A percentile compares a stretch with the other conserved stretches of the same genome.
phyloP scores from a whole-genome alignment of 2,797 vertebrate species.

The Spheniscus humboldti region DNA sequence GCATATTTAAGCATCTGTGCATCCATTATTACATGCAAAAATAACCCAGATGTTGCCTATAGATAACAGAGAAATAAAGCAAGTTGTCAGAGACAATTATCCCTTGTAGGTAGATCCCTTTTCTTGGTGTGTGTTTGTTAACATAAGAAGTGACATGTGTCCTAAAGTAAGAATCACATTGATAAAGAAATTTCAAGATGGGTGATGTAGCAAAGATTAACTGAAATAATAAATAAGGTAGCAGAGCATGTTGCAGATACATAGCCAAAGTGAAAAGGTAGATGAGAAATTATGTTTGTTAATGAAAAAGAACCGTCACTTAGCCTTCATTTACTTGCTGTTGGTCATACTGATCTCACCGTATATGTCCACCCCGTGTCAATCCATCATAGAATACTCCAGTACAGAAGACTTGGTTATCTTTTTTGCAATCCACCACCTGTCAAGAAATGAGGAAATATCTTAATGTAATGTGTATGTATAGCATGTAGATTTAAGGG shows the following conservation, averaged over 20 bases:
- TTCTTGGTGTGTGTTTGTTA: neutral
- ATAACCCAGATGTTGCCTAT: neutral
- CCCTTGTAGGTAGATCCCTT: neutral
- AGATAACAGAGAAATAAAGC: neutral
- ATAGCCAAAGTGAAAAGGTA: neutral
- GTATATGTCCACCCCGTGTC: neutral
- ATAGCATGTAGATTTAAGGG: neutral
- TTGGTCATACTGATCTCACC: neutral
- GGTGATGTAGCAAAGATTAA: neutral
- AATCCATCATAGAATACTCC: neutral
- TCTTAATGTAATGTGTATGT: neutral
- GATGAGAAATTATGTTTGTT: neutral
- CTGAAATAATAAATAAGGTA: neutral
- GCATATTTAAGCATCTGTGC: neutral
- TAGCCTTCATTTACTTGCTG: neutral
- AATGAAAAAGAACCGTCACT: neutral
- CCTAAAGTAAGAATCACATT: neutral
- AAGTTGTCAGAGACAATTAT: neutral
- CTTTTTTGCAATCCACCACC: neutral
- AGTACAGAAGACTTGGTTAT: neutral
- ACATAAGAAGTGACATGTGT: neutral
- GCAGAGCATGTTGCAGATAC: neutral
- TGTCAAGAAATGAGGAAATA: neutral
- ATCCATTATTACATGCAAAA: neutral
- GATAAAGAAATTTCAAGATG: neutral